Conservation (phyloP, 2,113 vertebrate species). For the Pachyramphus minor region DNA sequence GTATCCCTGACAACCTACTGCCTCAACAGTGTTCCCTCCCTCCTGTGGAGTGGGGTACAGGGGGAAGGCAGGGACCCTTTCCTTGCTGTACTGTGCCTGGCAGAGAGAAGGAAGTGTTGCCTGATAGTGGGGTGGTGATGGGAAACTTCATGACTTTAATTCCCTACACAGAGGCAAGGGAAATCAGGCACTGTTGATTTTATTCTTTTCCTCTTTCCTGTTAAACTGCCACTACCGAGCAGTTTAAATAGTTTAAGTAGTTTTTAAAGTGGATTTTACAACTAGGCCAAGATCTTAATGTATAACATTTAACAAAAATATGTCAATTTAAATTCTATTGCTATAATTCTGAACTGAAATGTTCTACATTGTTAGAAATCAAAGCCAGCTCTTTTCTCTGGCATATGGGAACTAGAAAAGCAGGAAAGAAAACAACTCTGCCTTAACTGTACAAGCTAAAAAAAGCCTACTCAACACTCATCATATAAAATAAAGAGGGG, state of each 20-base stretch:
- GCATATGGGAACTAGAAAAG: neutral
- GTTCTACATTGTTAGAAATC: neutral
- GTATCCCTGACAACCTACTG: too few species aligned
- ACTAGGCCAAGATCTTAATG: neutral
- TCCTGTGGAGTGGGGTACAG: neutral
- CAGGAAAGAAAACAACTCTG: neutral
- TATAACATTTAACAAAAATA: neutral
- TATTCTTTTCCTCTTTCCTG: neutral
- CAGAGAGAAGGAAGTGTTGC: neutral
- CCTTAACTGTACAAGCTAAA: neutral
- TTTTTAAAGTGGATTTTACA: neutral
- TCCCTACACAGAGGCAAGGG: neutral
- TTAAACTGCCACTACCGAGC: neutral
- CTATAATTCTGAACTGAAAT: neutral
- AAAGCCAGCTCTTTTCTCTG: neutral
- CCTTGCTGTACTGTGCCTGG: neutral
- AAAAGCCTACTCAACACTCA: neutral
- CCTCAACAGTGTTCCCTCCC: neutral
- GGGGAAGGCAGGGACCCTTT: neutral
- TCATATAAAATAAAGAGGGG: neutral
- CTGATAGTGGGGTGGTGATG: rapidly evolving
- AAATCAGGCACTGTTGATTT: neutral
- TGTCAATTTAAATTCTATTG: neutral
- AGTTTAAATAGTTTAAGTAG: neutral
- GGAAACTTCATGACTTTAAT: neutral